These are phyloP conservation scores for Drosophila paracracens DNA, from an alignment of 2,888 invertebrate genomes.

Conservation along the genomic window DNA sequence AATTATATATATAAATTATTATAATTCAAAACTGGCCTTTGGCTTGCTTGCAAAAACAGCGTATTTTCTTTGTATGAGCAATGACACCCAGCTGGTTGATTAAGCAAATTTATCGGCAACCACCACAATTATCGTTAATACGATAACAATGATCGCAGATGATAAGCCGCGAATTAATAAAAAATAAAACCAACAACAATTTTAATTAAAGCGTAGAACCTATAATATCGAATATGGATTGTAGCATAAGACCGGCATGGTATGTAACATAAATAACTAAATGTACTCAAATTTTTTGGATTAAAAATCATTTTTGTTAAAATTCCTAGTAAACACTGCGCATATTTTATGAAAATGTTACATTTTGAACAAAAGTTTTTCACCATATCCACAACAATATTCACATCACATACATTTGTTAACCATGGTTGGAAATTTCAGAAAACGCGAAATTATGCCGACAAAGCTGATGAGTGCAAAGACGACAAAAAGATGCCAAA, in stretches of 20 bases:
- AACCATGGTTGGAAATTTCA: constrained; percentile 3
- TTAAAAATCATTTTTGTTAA: neutral
- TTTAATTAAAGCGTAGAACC: neutral
- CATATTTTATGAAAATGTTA: constrained; percentile 22
- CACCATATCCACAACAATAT: neutral
- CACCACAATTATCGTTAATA: constrained; percentile 17
- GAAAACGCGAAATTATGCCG: constrained; percentile 2
- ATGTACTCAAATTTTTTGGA: neutral
- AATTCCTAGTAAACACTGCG: neutral
- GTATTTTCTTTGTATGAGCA: neutral
- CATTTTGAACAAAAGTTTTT: constrained; percentile 8
- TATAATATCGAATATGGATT: neutral
- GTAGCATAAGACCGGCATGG: rapidly evolving
- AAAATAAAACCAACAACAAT: neutral
- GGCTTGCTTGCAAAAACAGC: neutral
- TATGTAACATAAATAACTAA: neutral
- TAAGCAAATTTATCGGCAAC: constrained; percentile 8
- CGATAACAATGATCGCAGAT: neutral
- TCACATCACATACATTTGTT: neutral
- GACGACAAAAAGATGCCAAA: constrained; percentile 85
- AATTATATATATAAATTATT: neutral
- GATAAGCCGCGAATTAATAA: neutral
- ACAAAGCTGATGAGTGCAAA: neutral
- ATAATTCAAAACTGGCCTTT: neutral
- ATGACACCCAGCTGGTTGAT: neutral